Evolutionary conservation across 2,113 vertebrate species (phyloP).

Genomic region (Saccopteryx bilineata): DNA sequence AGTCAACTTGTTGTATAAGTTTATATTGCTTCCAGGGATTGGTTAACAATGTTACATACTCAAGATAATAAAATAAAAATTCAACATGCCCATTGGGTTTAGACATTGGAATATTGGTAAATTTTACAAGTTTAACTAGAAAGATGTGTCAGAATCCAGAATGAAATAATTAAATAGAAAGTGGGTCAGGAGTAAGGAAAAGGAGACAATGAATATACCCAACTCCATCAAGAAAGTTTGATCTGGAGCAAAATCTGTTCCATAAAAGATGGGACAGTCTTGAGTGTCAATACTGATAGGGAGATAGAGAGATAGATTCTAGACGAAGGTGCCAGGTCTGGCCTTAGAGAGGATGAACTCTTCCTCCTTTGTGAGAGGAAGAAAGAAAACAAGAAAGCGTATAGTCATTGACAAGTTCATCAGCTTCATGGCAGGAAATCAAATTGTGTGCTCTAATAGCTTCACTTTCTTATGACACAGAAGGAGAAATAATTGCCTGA

Average conservation of each 20-base stretch:
- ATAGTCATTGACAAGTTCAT: background rate
- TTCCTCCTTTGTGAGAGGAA: background rate
- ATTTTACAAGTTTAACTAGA: slow-evolving; percentile 32
- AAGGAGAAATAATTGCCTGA: slow-evolving; percentile 41
- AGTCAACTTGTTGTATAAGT: background rate
- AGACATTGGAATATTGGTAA: background rate
- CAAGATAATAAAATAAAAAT: slow-evolving; percentile 15
- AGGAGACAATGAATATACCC: background rate
- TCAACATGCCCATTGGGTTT: background rate
- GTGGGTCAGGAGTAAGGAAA: background rate
- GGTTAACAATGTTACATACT: background rate
- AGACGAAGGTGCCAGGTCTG: background rate
- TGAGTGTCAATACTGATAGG: background rate
- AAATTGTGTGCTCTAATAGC: background rate
- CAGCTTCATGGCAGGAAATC: background rate
- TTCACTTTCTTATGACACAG: slow-evolving; percentile 50
- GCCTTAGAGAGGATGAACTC: background rate
- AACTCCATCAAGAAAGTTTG: background rate
- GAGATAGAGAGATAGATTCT: background rate
- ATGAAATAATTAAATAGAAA: background rate
- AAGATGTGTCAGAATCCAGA: slow-evolving; percentile 26
- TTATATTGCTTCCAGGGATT: background rate
- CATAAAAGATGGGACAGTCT: too few relatives aligned
- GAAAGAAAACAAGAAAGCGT: background rate
- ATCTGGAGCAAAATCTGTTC: background rate